These are phyloP conservation scores for Ceratosolen fusciceps DNA, from an alignment of 1,140 invertebrate genomes.

Conservation along the genomic window DNA sequence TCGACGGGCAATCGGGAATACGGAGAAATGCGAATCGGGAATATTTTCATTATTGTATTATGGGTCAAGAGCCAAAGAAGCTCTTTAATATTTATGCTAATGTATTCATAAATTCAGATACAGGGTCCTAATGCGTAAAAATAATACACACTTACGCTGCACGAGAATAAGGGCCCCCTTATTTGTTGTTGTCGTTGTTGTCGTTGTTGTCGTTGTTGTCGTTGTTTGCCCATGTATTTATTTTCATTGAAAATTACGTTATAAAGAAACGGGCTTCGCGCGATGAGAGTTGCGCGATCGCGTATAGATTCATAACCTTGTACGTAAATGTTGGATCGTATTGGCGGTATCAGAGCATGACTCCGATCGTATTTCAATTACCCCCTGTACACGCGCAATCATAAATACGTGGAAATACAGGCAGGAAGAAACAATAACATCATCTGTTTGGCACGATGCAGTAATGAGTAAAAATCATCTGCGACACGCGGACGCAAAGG, in stretches of 20 bases:
- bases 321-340: background rate
- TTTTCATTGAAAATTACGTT: no score
- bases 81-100: background rate
- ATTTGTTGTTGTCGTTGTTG: no score
- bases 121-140: background rate
- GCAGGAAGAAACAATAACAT: no score
- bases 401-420: background rate
- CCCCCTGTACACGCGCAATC: background rate
- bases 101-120: background rate
- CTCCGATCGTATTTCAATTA: background rate
- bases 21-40: background rate
- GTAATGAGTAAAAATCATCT: no score
- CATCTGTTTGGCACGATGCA: no score
- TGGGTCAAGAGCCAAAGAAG: background rate
- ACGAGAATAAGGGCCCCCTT: no score
- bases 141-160: background rate
- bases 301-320: background rate
- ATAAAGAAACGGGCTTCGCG: no score
- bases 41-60: conserved; percentile 3
- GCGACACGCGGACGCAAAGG: no score
- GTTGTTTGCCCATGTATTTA: no score
- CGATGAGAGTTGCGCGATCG: no score
- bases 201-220: no score
- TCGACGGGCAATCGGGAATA: background rate
- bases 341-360: background rate